These are phyloP conservation scores for Drosophila chauvacae DNA, from an alignment of 1,140 invertebrate genomes.

Conservation along the genomic window DNA sequence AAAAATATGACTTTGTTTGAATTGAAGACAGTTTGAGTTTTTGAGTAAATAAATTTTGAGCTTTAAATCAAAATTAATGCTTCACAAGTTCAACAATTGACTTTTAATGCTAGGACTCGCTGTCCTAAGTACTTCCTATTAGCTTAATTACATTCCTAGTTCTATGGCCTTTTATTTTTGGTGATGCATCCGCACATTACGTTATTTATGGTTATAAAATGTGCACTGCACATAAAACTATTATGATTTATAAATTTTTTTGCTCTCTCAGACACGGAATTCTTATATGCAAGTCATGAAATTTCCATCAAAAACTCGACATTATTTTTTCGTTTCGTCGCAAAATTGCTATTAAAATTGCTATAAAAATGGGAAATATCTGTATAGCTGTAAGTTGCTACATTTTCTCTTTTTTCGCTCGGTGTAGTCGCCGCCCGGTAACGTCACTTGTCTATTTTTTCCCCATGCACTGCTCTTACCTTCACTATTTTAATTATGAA, in stretches of 20 bases:
- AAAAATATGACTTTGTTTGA: not conserved
- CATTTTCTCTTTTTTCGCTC: conserved; percentile 21
- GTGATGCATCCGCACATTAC: conserved; percentile 33
- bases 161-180: not conserved
- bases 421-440: conserved; percentile 39
- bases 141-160: not conserved
- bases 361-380: not conserved
- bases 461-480: conserved; percentile 44
- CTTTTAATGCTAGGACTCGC: not conserved
- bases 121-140: not conserved
- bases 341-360: not conserved
- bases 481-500: conserved; percentile 45
- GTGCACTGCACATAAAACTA: not conserved
- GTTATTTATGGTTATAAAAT: conserved; percentile 34
- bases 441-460: conserved; percentile 72
- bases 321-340: not conserved
- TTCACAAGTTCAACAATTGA: not conserved
- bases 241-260: not conserved
- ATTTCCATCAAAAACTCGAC: conserved; percentile 9
- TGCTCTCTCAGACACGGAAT: not conserved
- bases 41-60: not conserved
- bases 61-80: not conserved
- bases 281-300: conserved; percentile 10
- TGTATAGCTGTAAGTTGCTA: conserved; percentile 16
- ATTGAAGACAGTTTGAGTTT: not conserved